These are phyloP conservation scores for Salvator merianae DNA, from an alignment of 2,113 vertebrate genomes.

Conservation along the genomic window DNA sequence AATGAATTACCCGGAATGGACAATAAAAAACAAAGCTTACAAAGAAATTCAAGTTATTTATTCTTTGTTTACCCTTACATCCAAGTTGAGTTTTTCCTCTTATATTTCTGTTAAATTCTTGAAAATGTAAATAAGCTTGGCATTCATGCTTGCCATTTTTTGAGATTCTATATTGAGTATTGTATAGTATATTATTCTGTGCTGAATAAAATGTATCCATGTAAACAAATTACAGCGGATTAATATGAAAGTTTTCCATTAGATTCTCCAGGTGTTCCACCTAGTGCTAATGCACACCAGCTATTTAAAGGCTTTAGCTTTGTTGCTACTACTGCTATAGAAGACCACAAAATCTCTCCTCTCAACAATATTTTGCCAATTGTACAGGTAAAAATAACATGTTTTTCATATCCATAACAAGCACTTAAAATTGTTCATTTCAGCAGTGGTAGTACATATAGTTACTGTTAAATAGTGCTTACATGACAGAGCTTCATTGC, in stretches of 20 bases:
- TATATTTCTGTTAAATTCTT: background rate
- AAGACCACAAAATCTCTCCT: conserved; percentile 90
- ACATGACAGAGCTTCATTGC: no score
- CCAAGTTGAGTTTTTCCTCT: background rate
- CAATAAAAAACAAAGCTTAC: background rate
- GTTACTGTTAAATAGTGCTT: no score
- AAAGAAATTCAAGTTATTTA: no score
- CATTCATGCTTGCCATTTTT: background rate
- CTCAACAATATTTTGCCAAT: conserved; percentile 89
- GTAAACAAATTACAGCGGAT: background rate
- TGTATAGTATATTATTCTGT: background rate
- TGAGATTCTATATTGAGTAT: background rate
- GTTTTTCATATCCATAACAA: background rate
- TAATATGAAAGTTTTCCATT: conserved; percentile 58
- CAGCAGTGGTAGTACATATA: no score
- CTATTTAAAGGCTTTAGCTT: conserved; percentile 99
- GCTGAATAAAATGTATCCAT: background rate
- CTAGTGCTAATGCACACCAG: conserved; percentile 96
- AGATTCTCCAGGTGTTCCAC: conserved; percentile 98
- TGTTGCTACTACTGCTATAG: conserved; percentile 88
- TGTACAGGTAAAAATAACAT: conserved; percentile 83
- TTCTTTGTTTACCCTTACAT: background rate
- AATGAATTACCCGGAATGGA: background rate
- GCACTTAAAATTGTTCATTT: background rate
- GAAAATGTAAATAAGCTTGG: background rate